phyloP scores from a whole-genome alignment of 2,113 vertebrate species.

The Hyaena hyaena region DNA sequence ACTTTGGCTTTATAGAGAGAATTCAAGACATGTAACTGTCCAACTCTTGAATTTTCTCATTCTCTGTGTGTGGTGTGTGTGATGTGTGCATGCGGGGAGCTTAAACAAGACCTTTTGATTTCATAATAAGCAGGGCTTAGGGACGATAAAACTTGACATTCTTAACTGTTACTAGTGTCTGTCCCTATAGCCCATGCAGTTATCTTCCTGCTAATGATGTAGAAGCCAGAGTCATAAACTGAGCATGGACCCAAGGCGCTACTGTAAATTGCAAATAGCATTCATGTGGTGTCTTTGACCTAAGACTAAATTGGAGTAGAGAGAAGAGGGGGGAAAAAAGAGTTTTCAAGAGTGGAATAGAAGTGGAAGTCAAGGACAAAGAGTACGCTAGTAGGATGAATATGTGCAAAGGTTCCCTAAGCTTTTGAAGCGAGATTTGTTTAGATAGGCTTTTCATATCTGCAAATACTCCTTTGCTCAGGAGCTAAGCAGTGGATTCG shows the following conservation, averaged over 20 bases:
- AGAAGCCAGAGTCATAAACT: conserved; percentile 69
- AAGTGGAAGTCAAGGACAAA: conserved; percentile 61
- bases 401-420: conserved; percentile 14
- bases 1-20: conserved; percentile 6
- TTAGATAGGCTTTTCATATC: conserved; percentile 63
- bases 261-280: conserved; percentile 57
- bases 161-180: conserved; percentile 59
- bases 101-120: conserved; percentile 69
- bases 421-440: neutral
- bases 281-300: neutral
- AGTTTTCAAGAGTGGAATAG: conserved; percentile 15
- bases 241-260: conserved; percentile 43
- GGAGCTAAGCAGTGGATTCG: neutral
- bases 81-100: neutral
- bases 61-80: neutral
- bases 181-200: conserved; percentile 66
- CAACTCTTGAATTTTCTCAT: neutral
- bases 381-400: conserved; percentile 46
- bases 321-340: neutral
- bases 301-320: neutral
- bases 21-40: neutral
- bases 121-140: conserved; percentile 64
- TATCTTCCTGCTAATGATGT: conserved; percentile 71
- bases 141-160: conserved; percentile 79
- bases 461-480: conserved; percentile 1